phyloP scores from a whole-genome alignment of 2,888 invertebrate genomes.

The Frankliniella fusca region DNA sequence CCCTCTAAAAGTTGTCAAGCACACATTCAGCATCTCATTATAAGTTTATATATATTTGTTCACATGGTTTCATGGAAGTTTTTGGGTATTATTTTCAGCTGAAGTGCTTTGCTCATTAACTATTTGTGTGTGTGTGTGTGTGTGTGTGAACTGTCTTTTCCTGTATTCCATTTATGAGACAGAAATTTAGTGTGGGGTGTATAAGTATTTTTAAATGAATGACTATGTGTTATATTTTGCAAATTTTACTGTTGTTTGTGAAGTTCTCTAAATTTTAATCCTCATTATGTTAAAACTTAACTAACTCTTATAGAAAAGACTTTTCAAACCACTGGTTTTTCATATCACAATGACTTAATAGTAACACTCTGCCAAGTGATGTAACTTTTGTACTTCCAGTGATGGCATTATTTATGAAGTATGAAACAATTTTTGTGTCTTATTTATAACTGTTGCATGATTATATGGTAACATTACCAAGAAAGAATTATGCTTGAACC shows the following conservation, averaged over 20 bases:
- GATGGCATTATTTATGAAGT: no score
- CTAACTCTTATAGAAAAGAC: not conserved
- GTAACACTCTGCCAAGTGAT: no score
- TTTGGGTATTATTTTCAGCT: not conserved
- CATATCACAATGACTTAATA: no score
- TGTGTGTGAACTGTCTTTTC: not conserved
- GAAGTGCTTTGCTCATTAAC: not conserved
- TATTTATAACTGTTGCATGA: not conserved
- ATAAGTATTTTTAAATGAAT: not conserved
- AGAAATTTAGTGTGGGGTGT: not conserved
- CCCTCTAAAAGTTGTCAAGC: not conserved
- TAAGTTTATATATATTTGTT: not conserved
- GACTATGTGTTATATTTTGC: not conserved
- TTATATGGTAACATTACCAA: not conserved
- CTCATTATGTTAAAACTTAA: not conserved
- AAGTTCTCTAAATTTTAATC: not conserved
- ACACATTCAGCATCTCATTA: not conserved
- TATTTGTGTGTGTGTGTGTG: not conserved
- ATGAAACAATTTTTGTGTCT: not conserved
- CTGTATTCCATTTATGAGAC: not conserved
- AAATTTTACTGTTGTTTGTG: constrained; percentile 10
- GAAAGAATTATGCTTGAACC: not conserved
- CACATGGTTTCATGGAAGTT: not conserved
- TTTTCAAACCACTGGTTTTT: no score
- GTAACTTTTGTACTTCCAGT: no score